phyloP scores from a whole-genome alignment of 2,797 vertebrate species.

The Furcifer pardalis region DNA sequence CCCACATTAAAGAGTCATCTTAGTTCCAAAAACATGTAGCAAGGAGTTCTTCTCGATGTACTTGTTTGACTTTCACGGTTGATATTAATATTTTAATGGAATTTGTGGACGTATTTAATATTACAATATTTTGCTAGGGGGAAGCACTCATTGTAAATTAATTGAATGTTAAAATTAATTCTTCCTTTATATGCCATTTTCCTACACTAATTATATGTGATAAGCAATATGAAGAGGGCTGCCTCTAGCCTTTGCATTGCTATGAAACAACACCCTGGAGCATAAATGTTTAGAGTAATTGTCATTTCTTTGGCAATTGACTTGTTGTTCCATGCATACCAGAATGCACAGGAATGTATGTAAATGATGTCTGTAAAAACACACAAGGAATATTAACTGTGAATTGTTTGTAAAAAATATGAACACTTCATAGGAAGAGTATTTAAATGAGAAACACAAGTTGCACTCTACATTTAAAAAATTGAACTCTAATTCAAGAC shows the following conservation, averaged over 20 bases:
- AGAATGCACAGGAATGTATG: conserved; percentile 52
- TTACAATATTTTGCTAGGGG: background rate
- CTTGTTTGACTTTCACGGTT: too few species aligned
- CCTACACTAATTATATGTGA: conserved; percentile 32
- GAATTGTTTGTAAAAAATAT: background rate
- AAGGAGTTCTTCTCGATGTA: too few species aligned
- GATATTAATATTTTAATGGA: conserved; percentile 20
- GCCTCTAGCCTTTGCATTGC: conserved; percentile 32
- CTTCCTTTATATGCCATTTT: conserved; percentile 12
- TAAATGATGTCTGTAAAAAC: conserved; percentile 31
- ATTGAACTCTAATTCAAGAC: background rate
- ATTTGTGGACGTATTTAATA: conserved; percentile 23
- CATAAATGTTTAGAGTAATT: conserved; percentile 45
- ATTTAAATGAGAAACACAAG: conserved; percentile 19
- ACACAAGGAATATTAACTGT: background rate
- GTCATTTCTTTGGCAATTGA: conserved; percentile 46
- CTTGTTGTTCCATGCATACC: conserved; percentile 20
- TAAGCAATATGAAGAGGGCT: conserved; percentile 42
- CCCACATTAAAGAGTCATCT: too few species aligned
- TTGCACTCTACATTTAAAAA: background rate
- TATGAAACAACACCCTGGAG: conserved; percentile 34
- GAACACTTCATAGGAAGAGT: conserved; percentile 11
- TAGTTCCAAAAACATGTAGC: too few species aligned
- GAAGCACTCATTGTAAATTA: conserved; percentile 22
- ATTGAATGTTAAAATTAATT: conserved; percentile 10